phyloP scores from a whole-genome alignment of 37 sponge, comb jelly and placozoan species.

The Ephydatia muelleri region DNA sequence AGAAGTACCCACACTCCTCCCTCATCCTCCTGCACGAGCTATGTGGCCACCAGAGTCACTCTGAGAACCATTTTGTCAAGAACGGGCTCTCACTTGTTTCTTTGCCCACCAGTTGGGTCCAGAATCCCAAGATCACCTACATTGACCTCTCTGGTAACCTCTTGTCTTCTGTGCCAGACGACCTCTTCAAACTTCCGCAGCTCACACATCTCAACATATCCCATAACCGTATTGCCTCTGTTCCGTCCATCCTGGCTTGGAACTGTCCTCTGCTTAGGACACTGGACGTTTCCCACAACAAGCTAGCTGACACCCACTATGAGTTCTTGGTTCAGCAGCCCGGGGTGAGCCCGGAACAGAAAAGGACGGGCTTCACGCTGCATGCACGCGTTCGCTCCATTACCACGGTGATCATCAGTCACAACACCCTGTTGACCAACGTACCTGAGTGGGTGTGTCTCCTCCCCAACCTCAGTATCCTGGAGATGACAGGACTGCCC shows the following conservation, averaged over 20 bases:
- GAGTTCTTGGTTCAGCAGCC: constrained; percentile 29
- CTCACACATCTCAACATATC: constrained; percentile 41
- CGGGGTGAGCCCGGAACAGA: background rate
- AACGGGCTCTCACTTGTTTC: constrained; percentile 15
- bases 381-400: constrained; percentile 58
- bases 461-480: constrained; percentile 62
- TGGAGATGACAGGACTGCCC: constrained; percentile 52
- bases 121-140: constrained; percentile 28
- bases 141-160: constrained; percentile 49
- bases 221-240: constrained; percentile 43
- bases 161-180: constrained; percentile 30
- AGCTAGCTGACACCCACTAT: constrained; percentile 24
- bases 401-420: constrained; percentile 45
- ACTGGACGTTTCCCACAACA: constrained; percentile 45
- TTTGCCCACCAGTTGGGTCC: constrained; percentile 24
- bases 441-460: constrained; percentile 81
- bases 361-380: constrained; percentile 58
- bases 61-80: constrained; percentile 26
- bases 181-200: constrained; percentile 32
- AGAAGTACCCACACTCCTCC: constrained; percentile 24
- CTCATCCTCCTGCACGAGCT: constrained; percentile 35
- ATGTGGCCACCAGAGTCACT: background rate
- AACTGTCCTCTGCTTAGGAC: constrained; percentile 60
- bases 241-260: constrained; percentile 58
- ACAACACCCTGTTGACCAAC: constrained; percentile 49